Percentiles rank a stretch among this genome's conserved stretches.
phyloP scores from a whole-genome alignment of 1,140 invertebrate genomes.

The Carposina sasakii region DNA sequence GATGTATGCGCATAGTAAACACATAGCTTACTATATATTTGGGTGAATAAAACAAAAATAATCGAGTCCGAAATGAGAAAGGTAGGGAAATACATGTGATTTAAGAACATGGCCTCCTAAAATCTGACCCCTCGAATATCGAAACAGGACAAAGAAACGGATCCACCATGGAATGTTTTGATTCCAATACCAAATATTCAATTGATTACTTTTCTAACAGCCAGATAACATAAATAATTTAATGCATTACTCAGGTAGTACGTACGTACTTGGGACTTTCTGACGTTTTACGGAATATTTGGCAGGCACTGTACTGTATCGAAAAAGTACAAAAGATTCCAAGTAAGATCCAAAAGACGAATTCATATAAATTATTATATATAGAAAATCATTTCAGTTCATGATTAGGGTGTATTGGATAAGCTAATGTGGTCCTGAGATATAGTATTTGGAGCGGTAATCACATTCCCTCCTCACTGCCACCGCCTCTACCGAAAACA shows the following conservation, averaged over 20 bases:
- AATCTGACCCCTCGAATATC: conserved; percentile 55
- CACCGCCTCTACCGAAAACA: conserved; percentile 70
- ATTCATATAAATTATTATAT: conserved; percentile 33
- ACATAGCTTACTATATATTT: no score
- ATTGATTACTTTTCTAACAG: conserved; percentile 54
- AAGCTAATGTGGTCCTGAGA: no score
- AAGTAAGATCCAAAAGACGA: no score
- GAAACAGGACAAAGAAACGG: conserved; percentile 63
- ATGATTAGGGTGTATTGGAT: no score
- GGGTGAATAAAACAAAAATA: no score
- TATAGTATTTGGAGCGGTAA: conserved; percentile 69
- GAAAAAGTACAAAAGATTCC: conserved; percentile 48
- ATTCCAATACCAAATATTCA: conserved; percentile 53
- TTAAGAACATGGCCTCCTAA: conserved; percentile 67
- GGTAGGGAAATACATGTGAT: conserved; percentile 69
- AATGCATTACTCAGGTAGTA: conserved; percentile 67
- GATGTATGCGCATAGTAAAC: no score
- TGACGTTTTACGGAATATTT: conserved; percentile 72
- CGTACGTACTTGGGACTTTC: conserved; percentile 70
- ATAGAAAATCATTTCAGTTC: no score
- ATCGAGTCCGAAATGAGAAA: no score
- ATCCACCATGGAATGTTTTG: conserved; percentile 40
- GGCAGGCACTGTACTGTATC: conserved; percentile 61
- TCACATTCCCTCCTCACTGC: conserved; percentile 69
- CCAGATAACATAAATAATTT: conserved; percentile 67